Evolutionary conservation across 2,888 invertebrate genomes (phyloP).

Genomic region (Lasius fuliginosus): DNA sequence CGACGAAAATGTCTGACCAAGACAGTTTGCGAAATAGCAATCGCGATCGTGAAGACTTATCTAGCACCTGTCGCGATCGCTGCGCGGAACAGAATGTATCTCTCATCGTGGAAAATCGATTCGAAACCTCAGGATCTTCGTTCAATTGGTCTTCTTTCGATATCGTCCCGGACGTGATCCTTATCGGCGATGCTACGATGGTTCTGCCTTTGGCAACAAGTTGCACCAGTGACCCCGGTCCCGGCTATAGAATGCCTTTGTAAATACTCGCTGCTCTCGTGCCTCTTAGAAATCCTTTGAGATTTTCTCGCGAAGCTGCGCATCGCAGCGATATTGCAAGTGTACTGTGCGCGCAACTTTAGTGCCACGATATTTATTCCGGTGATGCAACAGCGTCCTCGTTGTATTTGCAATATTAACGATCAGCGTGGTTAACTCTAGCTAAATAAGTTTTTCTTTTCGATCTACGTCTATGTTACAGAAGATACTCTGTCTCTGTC

Average conservation of each 20-base stretch:
- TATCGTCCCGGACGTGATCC: slow-evolving; percentile 32
- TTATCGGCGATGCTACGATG: slow-evolving; percentile 40
- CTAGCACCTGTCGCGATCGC: neutral
- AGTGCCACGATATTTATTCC: slow-evolving; percentile 52
- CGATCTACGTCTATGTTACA: slow-evolving; percentile 11
- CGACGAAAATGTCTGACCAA: slow-evolving; percentile 5
- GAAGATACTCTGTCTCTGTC: neutral
- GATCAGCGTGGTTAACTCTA: slow-evolving; percentile 31
- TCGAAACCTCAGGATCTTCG: slow-evolving; percentile 29
- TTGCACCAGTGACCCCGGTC: slow-evolving; percentile 46
- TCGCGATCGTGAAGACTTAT: slow-evolving; percentile 16
- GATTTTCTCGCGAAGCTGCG: slow-evolving; percentile 47
- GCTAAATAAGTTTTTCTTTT: slow-evolving; percentile 45
- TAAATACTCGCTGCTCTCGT: slow-evolving; percentile 47
- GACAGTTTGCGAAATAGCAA: slow-evolving; percentile 23
- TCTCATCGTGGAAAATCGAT: slow-evolving; percentile 37
- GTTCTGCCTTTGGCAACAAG: slow-evolving; percentile 54
- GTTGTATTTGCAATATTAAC: slow-evolving; percentile 51
- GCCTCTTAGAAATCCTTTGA: slow-evolving; percentile 54
- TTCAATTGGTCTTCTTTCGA: slow-evolving; percentile 40
- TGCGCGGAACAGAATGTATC: slow-evolving; percentile 9
- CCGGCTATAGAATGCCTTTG: slow-evolving; percentile 49
- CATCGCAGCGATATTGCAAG: slow-evolving; percentile 55
- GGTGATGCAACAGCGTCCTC: slow-evolving; percentile 43
- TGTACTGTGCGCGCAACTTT: slow-evolving; percentile 47